Evolutionary conservation across 2,113 vertebrate genomes (phyloP).

Genomic region (Paraplagusia blochii): DNA sequence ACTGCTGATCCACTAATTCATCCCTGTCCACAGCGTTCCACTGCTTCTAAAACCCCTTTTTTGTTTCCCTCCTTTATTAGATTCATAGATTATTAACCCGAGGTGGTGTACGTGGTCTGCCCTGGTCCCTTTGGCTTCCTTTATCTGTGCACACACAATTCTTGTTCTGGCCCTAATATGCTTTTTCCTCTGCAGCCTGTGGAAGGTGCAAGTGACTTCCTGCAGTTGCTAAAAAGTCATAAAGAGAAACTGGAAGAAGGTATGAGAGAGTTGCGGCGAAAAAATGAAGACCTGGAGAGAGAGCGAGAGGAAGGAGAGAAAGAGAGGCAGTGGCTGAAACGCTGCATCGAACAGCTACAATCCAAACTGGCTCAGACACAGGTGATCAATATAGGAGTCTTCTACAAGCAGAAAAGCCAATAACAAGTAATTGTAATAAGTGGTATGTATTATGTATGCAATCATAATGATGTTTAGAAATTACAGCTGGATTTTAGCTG

Average conservation of each 20-base stretch:
- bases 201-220: conserved; percentile 70
- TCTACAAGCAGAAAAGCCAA: no score
- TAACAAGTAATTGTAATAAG: no score
- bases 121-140: no score
- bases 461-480: no score
- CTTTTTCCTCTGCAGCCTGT: conserved; percentile 51
- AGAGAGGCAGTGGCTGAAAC: conserved; percentile 59
- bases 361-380: conserved; percentile 63
- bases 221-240: conserved; percentile 74
- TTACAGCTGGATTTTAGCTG: no score
- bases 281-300: conserved; percentile 71
- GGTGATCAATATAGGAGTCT: conserved; percentile 39
- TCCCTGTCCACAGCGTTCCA: not conserved
- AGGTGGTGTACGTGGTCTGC: not conserved
- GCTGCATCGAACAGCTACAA: conserved; percentile 65
- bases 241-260: conserved; percentile 75
- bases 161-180: not conserved
- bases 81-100: not conserved
- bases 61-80: not conserved
- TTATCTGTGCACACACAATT: not conserved
- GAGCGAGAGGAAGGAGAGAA: conserved; percentile 61
- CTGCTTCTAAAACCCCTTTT: not conserved
- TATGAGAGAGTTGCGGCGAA: conserved; percentile 69
- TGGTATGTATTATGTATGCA: no score
- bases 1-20: not conserved